Percentiles rank a stretch among this genome's conserved stretches.
Conservation (phyloP, 2,113 vertebrate species). For the Seriola dumerili region DNA sequence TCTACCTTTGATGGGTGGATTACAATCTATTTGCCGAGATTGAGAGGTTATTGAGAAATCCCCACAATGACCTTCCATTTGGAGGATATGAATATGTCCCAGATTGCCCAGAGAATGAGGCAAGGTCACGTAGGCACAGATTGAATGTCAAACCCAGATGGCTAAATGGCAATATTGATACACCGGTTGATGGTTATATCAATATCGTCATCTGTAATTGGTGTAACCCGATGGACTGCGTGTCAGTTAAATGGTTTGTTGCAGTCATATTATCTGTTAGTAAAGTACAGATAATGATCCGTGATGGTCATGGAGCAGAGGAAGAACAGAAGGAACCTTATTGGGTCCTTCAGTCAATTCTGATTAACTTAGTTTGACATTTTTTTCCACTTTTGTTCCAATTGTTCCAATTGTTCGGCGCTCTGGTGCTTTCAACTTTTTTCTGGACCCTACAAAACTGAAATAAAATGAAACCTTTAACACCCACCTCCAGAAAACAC, state of each 20-base stretch:
- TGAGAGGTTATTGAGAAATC: slow-evolving; percentile 51
- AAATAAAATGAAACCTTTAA: background rate
- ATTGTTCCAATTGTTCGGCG: background rate
- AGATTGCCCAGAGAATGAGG: slow-evolving; percentile 24
- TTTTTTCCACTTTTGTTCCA: background rate
- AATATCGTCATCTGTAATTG: slow-evolving; percentile 65
- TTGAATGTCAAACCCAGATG: slow-evolving; percentile 46
- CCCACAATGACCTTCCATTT: slow-evolving; percentile 34
- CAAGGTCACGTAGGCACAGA: slow-evolving; percentile 42
- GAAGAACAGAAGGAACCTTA: background rate
- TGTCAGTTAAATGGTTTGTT: slow-evolving; percentile 20
- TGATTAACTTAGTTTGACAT: background rate
- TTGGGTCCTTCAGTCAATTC: background rate
- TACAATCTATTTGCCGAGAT: slow-evolving; percentile 37
- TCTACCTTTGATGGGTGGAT: slow-evolving; percentile 13
- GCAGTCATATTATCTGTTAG: slow-evolving; percentile 15
- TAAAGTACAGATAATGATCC: slow-evolving; percentile 38
- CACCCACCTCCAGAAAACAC: background rate
- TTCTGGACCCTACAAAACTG: background rate
- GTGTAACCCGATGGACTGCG: slow-evolving; percentile 39
- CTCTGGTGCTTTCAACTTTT: background rate
- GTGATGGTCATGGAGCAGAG: slow-evolving; percentile 5
- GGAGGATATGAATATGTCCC: slow-evolving; percentile 32
- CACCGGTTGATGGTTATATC: slow-evolving; percentile 56
- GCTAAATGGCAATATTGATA: slow-evolving; percentile 61